Base-by-base conservation (phyloP, 37 sponge, comb jelly and placozoan genomes). In the Amphimedon queenslandica region DNA sequence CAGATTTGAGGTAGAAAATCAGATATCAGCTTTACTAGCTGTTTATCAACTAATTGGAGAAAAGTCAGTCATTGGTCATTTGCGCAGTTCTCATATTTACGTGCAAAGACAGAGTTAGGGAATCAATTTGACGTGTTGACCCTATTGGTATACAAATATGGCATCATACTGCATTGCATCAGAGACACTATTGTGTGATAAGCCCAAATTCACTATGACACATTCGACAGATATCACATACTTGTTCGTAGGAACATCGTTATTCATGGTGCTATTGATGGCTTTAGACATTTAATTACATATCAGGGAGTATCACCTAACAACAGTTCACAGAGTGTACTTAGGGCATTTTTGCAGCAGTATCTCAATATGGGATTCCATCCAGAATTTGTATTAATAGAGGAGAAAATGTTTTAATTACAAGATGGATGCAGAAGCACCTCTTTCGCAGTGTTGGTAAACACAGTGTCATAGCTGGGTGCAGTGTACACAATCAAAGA, bases 401-500 rank as follows among this genome's bases (percentile, higher is more conserved):
- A 18, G 83, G 82, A 23, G 84, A 83, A 69, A 83, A 83, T 58
- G 24, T 71, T n/a, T 27, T 43, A 31, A 56, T 80, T 56, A 13
- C 13, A 8, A 47, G 53, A 13, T 47, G 13, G 8, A 47, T 47
- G 53, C 13, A 18, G 13, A 13, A 47, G 53, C 8, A 13, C 13
- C 53, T 8, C 13, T 8, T 8, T 8, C 53, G 8, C 8, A 13
- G 13, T 8, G 13, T 47, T 13, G 53, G 71, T n/a, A n/a, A n/a
- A n/a, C n/a, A 51, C 8, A 55, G 60, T 5, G 38, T 72, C 40
- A 84, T 79, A 28, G 65, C 69, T 10, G 78, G 84, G 24, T 43
- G 64, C 24, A 77, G 78, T 47, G 85, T 84, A 34, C 80, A 85
- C 70, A 85, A 85, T 55, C 73, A 71, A 37, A 28, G 87, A 3